These are phyloP conservation scores for Paradoxurus hermaphroditus DNA, from an alignment of 2,113 vertebrate species.

Conservation along the genomic window DNA sequence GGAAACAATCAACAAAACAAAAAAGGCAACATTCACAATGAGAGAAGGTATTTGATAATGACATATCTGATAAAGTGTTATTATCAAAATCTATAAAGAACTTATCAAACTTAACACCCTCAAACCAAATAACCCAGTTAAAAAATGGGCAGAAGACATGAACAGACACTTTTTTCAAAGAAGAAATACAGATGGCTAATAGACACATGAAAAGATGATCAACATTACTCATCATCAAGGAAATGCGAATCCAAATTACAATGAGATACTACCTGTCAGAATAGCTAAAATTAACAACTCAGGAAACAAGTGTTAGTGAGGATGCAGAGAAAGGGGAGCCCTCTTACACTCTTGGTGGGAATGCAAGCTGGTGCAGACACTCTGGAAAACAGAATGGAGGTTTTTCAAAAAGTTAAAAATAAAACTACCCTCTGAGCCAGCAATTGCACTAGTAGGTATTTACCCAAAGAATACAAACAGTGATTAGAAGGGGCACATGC, in stretches of 20 bases:
- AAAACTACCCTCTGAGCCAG: no score
- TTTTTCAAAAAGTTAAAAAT: background rate
- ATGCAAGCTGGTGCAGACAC: background rate
- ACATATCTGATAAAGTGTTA: background rate
- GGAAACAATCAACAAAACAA: no score
- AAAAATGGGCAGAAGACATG: background rate
- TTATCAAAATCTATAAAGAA: background rate
- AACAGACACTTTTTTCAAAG: background rate
- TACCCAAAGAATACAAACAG: background rate
- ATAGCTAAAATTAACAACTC: background rate
- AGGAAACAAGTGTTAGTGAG: background rate
- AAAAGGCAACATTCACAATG: no score
- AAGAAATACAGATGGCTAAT: no score
- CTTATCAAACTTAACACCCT: no score
- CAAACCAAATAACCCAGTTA: background rate
- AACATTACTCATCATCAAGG: background rate
- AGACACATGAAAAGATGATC: background rate
- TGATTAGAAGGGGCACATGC: no score
- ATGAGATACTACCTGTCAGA: background rate
- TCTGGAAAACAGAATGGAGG: background rate
- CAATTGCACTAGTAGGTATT: no score
- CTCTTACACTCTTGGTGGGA: background rate
- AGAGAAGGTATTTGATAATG: no score
- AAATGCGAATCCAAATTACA: background rate
- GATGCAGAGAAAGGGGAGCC: background rate